phyloP scores from a whole-genome alignment of 1,140 invertebrate species.

The Macrotrachela quadricornifera region DNA sequence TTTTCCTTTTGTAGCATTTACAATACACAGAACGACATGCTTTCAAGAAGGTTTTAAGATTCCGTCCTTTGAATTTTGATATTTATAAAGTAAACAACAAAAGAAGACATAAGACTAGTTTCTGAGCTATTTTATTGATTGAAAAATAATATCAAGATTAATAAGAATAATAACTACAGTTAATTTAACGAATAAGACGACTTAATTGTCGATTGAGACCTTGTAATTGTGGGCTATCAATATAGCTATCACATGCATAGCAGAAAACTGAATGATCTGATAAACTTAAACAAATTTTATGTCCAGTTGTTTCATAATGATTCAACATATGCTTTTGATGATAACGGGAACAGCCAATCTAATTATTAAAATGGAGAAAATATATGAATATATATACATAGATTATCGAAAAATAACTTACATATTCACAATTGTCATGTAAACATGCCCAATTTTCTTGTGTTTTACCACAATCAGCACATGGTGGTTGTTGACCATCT shows the following conservation, averaged over 20 bases:
- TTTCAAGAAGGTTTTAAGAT: too few relatives aligned
- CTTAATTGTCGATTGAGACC: too few relatives aligned
- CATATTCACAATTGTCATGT: too few relatives aligned
- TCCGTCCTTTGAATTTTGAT: too few relatives aligned
- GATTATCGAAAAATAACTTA: not conserved
- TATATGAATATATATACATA: not conserved
- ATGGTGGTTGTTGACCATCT: slow-evolving; percentile 22
- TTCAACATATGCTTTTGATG: slow-evolving; percentile 54
- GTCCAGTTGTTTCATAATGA: slow-evolving; percentile 38
- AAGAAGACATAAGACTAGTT: too few relatives aligned
- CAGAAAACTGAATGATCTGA: slow-evolving; percentile 70
- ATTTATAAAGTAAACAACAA: too few relatives aligned
- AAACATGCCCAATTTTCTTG: slow-evolving; percentile 69
- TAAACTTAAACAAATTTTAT: slow-evolving; percentile 53
- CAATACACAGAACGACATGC: too few relatives aligned
- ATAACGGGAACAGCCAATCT: slow-evolving; percentile 55
- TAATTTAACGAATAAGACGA: too few relatives aligned
- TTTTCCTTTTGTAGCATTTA: too few relatives aligned
- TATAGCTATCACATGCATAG: slow-evolving; percentile 54
- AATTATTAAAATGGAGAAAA: slow-evolving; percentile 11
- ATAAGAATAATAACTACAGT: too few relatives aligned
- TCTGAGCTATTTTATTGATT: too few relatives aligned
- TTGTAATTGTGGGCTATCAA: slow-evolving; percentile 18
- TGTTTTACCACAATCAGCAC: slow-evolving; percentile 41
- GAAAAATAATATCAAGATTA: too few relatives aligned